Base-by-base conservation (phyloP, 2,797 vertebrate species). In the Coilia nasus region DNA sequence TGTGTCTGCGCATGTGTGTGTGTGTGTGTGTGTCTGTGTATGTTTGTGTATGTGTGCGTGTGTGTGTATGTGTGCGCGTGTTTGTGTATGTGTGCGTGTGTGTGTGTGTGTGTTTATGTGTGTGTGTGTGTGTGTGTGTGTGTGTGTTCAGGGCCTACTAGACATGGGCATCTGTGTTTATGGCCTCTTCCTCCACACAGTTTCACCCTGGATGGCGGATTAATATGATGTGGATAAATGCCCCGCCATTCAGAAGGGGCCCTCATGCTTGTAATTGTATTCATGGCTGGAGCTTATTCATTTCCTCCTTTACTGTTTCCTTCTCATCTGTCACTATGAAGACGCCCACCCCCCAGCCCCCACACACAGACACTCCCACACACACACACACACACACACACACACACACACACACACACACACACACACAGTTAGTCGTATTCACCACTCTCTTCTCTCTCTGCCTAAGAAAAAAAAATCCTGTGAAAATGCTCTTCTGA, bases 231-330 rank as follows among this genome's bases (percentile, higher is more conserved):
- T 82, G 87, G 87, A 89, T 88, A 87, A 88, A 84, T 89, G 86
- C 62, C 47, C 82, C 88, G 75, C 83, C 50, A 86, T 87, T 90
- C 59, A 87, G 54, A 84, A 9, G 83, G 80, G 85, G 85, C 81
- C 85, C 64, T 87, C 83, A 84, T 87, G 87, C 90, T 89, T 83
- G 62, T 89, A 90, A 92, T 88, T 90, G 88, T 83, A 90, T 86
- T 86, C 87, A 87, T 86, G 84, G 78, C 59, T 12, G 41, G 28
- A 78, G 46, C 57, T 86, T 35, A 84, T 91, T 91, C 47, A 46
- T 89, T 90, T 84, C 15, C 84, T 89, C 80, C 35, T 78, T 41
- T 44, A 78, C 71, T 78, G 71, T 78, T 78, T 78, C 71, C 44
- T 78, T 31, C 71, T 78, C 71, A 78, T 78, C 71, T 78, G 71